Conservation (phyloP, 2,797 vertebrate genomes). For the Sternarchorhynchus goeldii region DNA sequence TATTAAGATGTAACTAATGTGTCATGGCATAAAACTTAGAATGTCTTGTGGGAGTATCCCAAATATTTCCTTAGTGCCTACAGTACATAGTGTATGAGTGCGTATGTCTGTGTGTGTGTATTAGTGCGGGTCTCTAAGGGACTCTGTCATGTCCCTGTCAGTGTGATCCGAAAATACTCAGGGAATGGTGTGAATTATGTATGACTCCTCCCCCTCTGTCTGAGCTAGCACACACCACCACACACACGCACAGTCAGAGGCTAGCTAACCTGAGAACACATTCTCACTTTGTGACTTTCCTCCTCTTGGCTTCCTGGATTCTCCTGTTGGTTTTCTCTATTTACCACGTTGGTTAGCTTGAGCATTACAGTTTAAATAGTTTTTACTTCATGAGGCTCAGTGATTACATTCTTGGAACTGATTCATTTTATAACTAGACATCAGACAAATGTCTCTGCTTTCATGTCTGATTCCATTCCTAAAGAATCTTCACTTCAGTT, state of each 20-base stretch:
- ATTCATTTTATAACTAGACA: neutral
- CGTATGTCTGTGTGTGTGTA: constrained; percentile 23
- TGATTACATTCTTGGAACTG: neutral
- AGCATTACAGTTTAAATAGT: constrained; percentile 2
- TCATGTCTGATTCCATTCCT: neutral
- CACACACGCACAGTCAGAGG: constrained; percentile 14
- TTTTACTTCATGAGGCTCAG: neutral
- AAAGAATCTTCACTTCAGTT: neutral
- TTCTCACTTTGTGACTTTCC: neutral
- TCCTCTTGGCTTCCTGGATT: constrained; percentile 15
- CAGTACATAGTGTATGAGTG: constrained; percentile 15
- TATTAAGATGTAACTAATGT: constrained; percentile 37
- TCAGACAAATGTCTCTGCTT: neutral
- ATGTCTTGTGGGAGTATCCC: constrained; percentile 43
- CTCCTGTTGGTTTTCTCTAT: neutral
- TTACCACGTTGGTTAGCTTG: constrained; percentile 5
- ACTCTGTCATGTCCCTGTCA: constrained; percentile 54
- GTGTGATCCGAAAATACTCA: constrained; percentile 56
- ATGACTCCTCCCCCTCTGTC: constrained; percentile 55
- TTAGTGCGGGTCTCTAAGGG: constrained; percentile 34
- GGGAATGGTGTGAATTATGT: constrained; percentile 51
- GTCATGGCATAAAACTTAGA: constrained; percentile 40
- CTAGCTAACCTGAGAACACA: neutral
- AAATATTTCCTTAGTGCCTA: constrained; percentile 28
- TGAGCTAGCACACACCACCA: constrained; percentile 39